A percentile compares a stretch with the other conserved stretches of the same genome.
Conservation (phyloP, 2,797 vertebrate species). For the Eurystomus glaucurus region DNA sequence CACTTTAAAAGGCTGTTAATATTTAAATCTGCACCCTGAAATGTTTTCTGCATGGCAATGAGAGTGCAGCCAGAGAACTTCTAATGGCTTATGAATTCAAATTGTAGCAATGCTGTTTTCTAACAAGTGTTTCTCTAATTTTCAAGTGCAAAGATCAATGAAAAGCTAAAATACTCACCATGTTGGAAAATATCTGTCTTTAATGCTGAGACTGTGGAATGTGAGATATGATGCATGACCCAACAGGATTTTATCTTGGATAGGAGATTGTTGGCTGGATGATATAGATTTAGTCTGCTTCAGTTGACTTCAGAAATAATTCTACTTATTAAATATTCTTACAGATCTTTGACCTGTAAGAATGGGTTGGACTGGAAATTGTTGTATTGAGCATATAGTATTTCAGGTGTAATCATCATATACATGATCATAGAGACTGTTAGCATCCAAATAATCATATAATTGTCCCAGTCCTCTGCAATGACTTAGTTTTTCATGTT, state of each 20-base stretch:
- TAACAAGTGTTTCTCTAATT: neutral
- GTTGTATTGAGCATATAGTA: neutral
- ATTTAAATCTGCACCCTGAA: constrained; percentile 17
- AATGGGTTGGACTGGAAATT: neutral
- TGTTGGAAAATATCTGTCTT: neutral
- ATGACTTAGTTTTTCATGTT: neutral
- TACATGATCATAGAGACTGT: neutral
- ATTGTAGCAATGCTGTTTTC: neutral
- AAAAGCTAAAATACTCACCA: neutral
- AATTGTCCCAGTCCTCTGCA: neutral
- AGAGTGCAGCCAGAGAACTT: neutral
- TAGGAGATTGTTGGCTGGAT: neutral
- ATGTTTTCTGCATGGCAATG: neutral
- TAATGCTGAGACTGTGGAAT: neutral
- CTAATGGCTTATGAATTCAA: constrained; percentile 1
- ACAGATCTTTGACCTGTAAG: neutral
- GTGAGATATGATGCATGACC: neutral
- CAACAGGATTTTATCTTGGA: neutral
- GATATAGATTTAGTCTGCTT: neutral
- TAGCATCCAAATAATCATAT: neutral
- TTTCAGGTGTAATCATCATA: neutral
- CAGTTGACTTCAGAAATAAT: neutral
- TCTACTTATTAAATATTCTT: neutral
- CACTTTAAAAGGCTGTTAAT: constrained; percentile 13
- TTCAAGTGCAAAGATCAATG: neutral